phyloP scores from a whole-genome alignment of 1,140 invertebrate species.

The Anastatus disparis region DNA sequence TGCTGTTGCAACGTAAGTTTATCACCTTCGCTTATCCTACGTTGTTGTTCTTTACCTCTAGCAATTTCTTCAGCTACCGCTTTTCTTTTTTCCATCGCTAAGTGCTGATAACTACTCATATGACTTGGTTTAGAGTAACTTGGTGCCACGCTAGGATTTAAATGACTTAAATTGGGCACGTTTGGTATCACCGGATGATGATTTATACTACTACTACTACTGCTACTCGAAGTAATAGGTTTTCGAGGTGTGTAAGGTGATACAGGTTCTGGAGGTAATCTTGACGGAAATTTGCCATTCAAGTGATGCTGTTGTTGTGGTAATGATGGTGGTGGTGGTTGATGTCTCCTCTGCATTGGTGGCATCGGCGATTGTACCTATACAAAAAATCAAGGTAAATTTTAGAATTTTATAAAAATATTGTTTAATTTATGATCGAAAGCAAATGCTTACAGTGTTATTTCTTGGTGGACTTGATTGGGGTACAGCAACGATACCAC shows the following conservation, averaged over 20 bases:
- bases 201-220: neutral
- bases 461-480: slow-evolving; percentile 50
- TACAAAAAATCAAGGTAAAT: neutral
- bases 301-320: slow-evolving; percentile 22
- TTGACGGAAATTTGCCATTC: slow-evolving; percentile 57
- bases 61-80: neutral
- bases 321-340: slow-evolving; percentile 23
- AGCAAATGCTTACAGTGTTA: slow-evolving; percentile 8
- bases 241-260: slow-evolving; percentile 62
- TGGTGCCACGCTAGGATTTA: slow-evolving; percentile 49
- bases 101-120: slow-evolving; percentile 40
- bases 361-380: slow-evolving; percentile 8
- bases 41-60: slow-evolving; percentile 44
- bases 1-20: slow-evolving; percentile 46
- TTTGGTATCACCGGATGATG: slow-evolving; percentile 61
- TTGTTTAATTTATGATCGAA: neutral
- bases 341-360: slow-evolving; percentile 44
- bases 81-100: slow-evolving; percentile 60
- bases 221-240: slow-evolving; percentile 6
- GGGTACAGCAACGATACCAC: neutral
- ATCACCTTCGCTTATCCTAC: slow-evolving; percentile 55
- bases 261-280: slow-evolving; percentile 50
- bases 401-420: neutral
- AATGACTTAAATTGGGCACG: slow-evolving; percentile 61
- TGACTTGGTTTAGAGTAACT: neutral